phyloP scores from a whole-genome alignment of 1,140 invertebrate species.

The Coboldia fuscipes region DNA sequence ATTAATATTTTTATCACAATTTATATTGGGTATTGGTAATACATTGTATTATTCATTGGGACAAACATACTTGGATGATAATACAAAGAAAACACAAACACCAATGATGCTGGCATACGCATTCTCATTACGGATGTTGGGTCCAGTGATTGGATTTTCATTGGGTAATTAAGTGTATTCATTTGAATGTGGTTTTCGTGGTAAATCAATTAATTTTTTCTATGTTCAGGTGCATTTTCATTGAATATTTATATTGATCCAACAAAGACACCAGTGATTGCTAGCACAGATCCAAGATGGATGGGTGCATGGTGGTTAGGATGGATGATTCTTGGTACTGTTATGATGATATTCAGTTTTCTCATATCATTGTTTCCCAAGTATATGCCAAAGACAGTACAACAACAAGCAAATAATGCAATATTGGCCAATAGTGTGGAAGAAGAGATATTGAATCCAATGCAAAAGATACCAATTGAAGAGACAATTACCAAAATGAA shows the following conservation, averaged over 20 bases:
- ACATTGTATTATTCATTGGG: conserved; percentile 43
- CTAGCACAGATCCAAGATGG: conserved; percentile 37
- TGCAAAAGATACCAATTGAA: background rate
- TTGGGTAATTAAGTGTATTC: conserved; percentile 15
- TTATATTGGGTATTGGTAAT: conserved; percentile 43
- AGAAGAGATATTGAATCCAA: conserved; percentile 1
- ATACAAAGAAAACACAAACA: conserved; percentile 41
- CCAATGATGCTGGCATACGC: conserved; percentile 30
- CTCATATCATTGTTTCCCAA: conserved; percentile 35
- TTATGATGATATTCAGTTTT: conserved; percentile 32
- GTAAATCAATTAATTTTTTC: conserved; percentile 2
- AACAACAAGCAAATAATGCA: conserved; percentile 6
- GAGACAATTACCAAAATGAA: background rate
- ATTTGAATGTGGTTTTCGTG: background rate
- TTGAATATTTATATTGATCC: conserved; percentile 41
- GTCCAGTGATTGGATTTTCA: conserved; percentile 17
- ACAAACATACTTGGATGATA: conserved; percentile 46
- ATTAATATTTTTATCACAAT: conserved; percentile 42
- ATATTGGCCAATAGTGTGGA: background rate
- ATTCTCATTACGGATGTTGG: conserved; percentile 16
- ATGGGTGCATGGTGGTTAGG: conserved; percentile 51
- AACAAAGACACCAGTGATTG: conserved; percentile 33
- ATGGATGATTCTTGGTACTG: conserved; percentile 32
- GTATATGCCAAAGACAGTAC: conserved; percentile 21
- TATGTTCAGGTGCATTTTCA: conserved; percentile 32